phyloP scores from a whole-genome alignment of 1,140 invertebrate species.

The Potamilus streckersoni region DNA sequence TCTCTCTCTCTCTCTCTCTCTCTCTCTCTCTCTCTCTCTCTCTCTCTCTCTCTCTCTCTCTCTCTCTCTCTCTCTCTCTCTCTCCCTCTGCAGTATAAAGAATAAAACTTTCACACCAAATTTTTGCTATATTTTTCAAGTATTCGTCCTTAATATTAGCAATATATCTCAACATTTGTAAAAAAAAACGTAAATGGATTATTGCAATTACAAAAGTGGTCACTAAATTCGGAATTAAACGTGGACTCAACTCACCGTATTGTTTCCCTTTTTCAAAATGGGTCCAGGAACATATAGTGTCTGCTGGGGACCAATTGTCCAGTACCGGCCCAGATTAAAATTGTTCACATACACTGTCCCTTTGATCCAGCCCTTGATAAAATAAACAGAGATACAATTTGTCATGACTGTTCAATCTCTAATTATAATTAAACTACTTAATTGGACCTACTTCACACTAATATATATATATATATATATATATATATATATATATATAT shows the following conservation, averaged over 20 bases:
- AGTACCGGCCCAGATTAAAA: slow-evolving; percentile 76
- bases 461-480: no score
- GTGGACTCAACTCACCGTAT: slow-evolving; percentile 63
- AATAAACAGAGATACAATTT: background rate
- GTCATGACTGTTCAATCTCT: background rate
- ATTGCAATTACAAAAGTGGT: background rate
- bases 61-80: no score
- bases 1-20: no score
- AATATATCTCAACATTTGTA: background rate
- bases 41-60: no score
- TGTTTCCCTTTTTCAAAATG: slow-evolving; percentile 70
- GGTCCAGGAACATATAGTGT: slow-evolving; percentile 74
- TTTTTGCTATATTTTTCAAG: background rate
- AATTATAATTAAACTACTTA: no score
- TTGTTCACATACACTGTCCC: slow-evolving; percentile 77
- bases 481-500: no score
- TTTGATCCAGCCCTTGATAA: slow-evolving; percentile 62
- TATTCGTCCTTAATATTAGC: background rate
- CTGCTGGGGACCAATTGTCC: slow-evolving; percentile 72
- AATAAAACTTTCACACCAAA: background rate
- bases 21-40: no score
- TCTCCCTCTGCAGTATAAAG: background rate
- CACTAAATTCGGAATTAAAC: background rate
- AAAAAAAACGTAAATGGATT: no score
- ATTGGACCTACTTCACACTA: no score